Evolutionary conservation across 1,140 invertebrate species (phyloP).

Genomic region (Cotesia glomerata): DNA sequence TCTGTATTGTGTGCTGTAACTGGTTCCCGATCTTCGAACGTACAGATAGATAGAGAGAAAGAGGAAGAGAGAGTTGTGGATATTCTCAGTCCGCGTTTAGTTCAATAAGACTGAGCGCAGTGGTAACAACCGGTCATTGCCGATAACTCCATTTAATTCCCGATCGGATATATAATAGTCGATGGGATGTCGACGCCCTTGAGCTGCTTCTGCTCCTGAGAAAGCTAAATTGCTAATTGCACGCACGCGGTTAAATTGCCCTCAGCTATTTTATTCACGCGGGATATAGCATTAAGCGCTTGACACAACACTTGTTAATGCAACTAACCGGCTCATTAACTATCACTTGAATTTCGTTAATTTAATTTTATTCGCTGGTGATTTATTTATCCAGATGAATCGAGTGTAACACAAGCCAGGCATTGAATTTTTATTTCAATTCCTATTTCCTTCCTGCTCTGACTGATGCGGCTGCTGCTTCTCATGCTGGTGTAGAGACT

Average conservation of each 20-base stretch:
- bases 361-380: background rate
- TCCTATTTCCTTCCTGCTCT: too few relatives aligned
- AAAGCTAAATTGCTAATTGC: slow-evolving; percentile 16
- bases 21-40: too few relatives aligned
- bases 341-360: background rate
- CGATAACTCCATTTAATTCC: slow-evolving; percentile 45
- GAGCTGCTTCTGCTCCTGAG: too few relatives aligned
- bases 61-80: too few relatives aligned
- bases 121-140: slow-evolving; percentile 34
- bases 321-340: slow-evolving; percentile 6
- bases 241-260: background rate
- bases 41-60: too few relatives aligned
- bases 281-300: background rate
- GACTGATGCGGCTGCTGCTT: too few relatives aligned
- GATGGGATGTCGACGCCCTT: slow-evolving; percentile 22
- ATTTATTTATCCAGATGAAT: background rate
- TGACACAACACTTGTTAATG: background rate
- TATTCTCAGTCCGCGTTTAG: slow-evolving; percentile 9
- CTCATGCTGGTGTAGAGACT: background rate
- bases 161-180: background rate
- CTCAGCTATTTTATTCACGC: background rate
- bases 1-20: too few relatives aligned
- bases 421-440: too few relatives aligned
- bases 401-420: too few relatives aligned
- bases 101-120: slow-evolving; percentile 11